Conservation (phyloP, 1,140 invertebrate species). For the Caligus rogercresseyi region DNA sequence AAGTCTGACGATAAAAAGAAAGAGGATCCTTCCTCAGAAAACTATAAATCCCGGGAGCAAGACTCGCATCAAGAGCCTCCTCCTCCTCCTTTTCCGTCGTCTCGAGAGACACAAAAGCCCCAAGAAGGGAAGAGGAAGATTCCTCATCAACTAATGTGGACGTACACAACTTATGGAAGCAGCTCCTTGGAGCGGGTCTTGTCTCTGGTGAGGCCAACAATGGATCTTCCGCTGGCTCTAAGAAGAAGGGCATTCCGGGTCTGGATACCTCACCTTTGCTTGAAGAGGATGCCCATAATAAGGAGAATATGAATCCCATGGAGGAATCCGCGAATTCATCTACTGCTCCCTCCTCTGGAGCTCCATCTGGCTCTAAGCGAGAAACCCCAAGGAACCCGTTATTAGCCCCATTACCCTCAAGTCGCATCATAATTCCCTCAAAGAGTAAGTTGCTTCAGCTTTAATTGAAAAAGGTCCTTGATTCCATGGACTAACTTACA, state of each 20-base stretch:
- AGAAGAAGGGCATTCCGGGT: constrained; percentile 35
- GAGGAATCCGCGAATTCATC: constrained; percentile 24
- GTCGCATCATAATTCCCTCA: constrained; percentile 33
- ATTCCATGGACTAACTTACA: no score
- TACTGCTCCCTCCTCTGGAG: no score
- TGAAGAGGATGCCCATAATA: constrained; percentile 29
- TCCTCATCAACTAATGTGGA: constrained; percentile 8
- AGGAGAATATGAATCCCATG: constrained; percentile 32
- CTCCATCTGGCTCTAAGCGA: no score
- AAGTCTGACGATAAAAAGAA: constrained; percentile 20
- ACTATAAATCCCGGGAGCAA: constrained; percentile 7
- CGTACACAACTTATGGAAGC: constrained; percentile 57
- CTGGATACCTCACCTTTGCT: constrained; percentile 25
- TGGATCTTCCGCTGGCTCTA: constrained; percentile 8
- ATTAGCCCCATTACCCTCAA: constrained; percentile 11
- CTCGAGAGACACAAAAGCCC: constrained; percentile 3
- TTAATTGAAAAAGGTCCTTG: no score
- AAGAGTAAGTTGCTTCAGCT: constrained; percentile 24
- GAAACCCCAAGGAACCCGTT: constrained; percentile 25
- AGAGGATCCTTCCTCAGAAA: neutral
- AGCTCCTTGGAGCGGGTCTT: constrained; percentile 63
- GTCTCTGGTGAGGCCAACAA: constrained; percentile 33
- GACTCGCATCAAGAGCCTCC: no score
- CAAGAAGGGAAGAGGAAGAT: neutral
- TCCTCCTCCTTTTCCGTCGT: constrained; percentile 20